Conservation (phyloP, 2,113 vertebrate genomes). For the Ceyx margarethae region DNA sequence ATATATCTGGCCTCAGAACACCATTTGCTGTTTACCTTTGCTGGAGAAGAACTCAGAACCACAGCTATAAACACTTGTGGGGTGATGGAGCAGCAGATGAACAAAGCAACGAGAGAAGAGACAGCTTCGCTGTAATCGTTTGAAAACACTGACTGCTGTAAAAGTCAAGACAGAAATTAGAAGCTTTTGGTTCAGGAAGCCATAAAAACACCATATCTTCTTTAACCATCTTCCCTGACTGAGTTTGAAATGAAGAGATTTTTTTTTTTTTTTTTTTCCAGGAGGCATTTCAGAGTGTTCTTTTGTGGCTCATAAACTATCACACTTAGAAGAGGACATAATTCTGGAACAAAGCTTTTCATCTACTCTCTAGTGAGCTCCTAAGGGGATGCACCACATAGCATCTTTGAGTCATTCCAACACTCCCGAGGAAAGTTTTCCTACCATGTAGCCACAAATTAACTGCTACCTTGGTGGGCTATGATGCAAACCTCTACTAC, state of each 20-base stretch:
- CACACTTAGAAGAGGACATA: background rate
- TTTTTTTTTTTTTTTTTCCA: background rate
- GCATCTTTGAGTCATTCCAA: background rate
- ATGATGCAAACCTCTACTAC: background rate
- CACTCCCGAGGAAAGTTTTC: background rate
- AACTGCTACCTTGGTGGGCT: background rate
- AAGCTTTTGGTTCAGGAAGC: background rate
- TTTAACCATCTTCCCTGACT: background rate
- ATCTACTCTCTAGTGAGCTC: background rate
- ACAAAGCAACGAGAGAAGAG: background rate
- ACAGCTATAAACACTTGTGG: background rate
- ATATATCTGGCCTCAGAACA: background rate
- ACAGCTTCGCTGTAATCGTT: background rate
- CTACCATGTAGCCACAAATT: background rate
- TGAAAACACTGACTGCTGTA: background rate
- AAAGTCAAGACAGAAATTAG: background rate
- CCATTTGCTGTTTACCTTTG: background rate
- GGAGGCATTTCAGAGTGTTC: background rate
- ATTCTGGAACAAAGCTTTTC: constrained; percentile 13
- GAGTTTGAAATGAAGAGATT: background rate
- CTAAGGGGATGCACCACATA: background rate
- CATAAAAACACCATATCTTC: background rate
- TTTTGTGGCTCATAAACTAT: background rate
- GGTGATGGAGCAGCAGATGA: background rate
- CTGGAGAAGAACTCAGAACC: background rate